Percentiles rank a stretch among this genome's conserved stretches.
Evolutionary conservation across 2,797 vertebrate genomes (phyloP).

Genomic region (Tenualosa ilisha): DNA sequence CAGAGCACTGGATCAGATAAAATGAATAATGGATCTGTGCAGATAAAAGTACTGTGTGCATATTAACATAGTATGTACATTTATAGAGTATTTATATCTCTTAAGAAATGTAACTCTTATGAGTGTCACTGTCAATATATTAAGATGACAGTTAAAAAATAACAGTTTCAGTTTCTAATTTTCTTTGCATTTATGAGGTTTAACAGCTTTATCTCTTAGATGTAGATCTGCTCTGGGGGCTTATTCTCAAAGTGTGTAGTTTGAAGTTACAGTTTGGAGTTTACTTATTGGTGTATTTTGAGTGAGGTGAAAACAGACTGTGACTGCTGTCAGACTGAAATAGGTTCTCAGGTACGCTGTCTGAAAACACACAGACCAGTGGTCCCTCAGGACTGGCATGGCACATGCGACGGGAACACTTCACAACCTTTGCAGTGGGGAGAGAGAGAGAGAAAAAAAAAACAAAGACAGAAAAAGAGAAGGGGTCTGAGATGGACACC

Average conservation of each 20-base stretch:
- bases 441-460: not conserved
- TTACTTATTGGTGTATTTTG: conserved; percentile 5
- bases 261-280: conserved; percentile 6
- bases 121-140: conserved; percentile 11
- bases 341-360: conserved; percentile 16
- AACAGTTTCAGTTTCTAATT: not conserved
- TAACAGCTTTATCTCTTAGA: conserved; percentile 3
- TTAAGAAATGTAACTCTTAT: not conserved
- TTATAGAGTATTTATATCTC: conserved; percentile 15
- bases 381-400: not conserved
- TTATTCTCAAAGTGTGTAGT: conserved; percentile 1
- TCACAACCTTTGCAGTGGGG: not conserved
- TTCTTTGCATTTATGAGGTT: not conserved
- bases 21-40: not conserved
- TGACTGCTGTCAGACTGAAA: conserved; percentile 19
- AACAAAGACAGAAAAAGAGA: not conserved
- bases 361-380: conserved; percentile 7
- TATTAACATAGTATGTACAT: conserved; percentile 6
- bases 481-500: conserved; percentile 14
- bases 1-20: not conserved
- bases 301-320: conserved; percentile 18
- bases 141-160: not conserved
- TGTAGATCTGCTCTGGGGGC: not conserved
- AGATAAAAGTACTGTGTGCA: not conserved
- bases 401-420: not conserved